Percentiles rank a stretch among this genome's conserved stretches.
Conservation (phyloP, 2,888 invertebrate genomes). For the Aspidiotus rigidus region DNA sequence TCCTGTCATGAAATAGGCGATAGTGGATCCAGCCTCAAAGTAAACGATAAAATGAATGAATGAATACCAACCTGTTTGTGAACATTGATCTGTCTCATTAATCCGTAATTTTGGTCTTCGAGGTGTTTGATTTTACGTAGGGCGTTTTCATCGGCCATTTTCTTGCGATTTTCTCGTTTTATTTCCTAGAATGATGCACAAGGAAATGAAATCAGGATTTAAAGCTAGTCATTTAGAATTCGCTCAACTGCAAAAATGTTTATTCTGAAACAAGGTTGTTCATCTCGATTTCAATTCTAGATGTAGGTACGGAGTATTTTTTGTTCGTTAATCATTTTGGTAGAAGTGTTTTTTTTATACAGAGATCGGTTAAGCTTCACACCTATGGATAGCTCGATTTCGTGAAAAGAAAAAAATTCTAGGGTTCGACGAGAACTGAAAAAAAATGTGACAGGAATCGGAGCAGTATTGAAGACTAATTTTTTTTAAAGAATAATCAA, state of each 20-base stretch:
- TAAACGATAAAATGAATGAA: neutral
- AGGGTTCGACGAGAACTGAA: too few species aligned
- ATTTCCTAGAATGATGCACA: slow-evolving; percentile 47
- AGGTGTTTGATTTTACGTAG: slow-evolving; percentile 85
- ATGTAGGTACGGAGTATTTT: too few species aligned
- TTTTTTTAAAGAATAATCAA: too few species aligned
- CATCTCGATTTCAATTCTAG: neutral
- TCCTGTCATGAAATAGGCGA: slow-evolving; percentile 53
- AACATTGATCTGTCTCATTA: slow-evolving; percentile 80
- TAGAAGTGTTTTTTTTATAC: too few species aligned
- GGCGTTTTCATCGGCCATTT: slow-evolving; percentile 89
- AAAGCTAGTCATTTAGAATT: neutral
- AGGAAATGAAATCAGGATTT: slow-evolving; percentile 12
- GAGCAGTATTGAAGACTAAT: too few species aligned
- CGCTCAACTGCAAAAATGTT: neutral
- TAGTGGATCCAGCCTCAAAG: neutral
- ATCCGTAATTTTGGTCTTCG: slow-evolving; percentile 84
- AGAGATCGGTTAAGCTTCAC: too few species aligned
- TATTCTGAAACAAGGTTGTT: neutral
- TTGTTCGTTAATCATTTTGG: too few species aligned
- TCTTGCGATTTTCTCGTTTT: slow-evolving; percentile 80
- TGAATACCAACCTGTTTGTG: slow-evolving; percentile 57
- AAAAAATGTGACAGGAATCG: too few species aligned
- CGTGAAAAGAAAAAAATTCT: too few species aligned
- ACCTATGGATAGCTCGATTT: too few species aligned